These are phyloP conservation scores for Atherinomorus stipes DNA, from an alignment of 2,113 vertebrate species.

Conservation along the genomic window DNA sequence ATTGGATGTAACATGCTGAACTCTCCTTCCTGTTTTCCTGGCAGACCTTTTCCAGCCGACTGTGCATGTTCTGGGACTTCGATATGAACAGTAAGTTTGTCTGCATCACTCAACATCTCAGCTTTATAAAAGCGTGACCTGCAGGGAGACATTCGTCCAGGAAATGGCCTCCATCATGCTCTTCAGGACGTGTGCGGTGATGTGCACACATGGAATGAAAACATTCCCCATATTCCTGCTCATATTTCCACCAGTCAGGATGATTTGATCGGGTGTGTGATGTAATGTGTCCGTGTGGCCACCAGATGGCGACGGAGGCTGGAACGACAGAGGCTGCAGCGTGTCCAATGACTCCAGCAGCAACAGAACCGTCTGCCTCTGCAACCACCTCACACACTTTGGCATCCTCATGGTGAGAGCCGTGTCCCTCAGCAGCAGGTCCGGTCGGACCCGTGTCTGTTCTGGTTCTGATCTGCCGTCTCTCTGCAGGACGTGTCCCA, in stretches of 20 bases:
- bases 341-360: slow-evolving; percentile 76
- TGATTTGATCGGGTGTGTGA: neutral
- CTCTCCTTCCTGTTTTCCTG: neutral
- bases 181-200: too few relatives aligned
- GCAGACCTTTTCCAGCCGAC: slow-evolving; percentile 79
- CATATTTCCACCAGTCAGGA: too few relatives aligned
- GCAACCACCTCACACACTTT: slow-evolving; percentile 95
- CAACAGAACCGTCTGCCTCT: slow-evolving; percentile 89
- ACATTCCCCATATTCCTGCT: too few relatives aligned
- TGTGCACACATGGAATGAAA: too few relatives aligned
- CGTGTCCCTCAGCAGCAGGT: too few relatives aligned
- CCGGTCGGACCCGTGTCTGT: too few relatives aligned
- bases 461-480: neutral
- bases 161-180: neutral
- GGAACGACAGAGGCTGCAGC: slow-evolving; percentile 87
- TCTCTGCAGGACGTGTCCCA: slow-evolving; percentile 88
- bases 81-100: slow-evolving; percentile 86
- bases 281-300: slow-evolving; percentile 34
- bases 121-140: neutral
- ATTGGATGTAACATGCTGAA: too few relatives aligned
- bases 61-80: slow-evolving; percentile 96
- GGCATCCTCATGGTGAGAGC: slow-evolving; percentile 88
- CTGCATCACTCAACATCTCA: neutral
- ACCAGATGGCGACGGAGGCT: slow-evolving; percentile 88
- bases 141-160: neutral